A percentile compares a stretch with the other conserved stretches of the same genome.
These are phyloP conservation scores for Gnathonemus echidnorhynchus DNA, from an alignment of 2,113 vertebrate species.

Conservation along the genomic window DNA sequence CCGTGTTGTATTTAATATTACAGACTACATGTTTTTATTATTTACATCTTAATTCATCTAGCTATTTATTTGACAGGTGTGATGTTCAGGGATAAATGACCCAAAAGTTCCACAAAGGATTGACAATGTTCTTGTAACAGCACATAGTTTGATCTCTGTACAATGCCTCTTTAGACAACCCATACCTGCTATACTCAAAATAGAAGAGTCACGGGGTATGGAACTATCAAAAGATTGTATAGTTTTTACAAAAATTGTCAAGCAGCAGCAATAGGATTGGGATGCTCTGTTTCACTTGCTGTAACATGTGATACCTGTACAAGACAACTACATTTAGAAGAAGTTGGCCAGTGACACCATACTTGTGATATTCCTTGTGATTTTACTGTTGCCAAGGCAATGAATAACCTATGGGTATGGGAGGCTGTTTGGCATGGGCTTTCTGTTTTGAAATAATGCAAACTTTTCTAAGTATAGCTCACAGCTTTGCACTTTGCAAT, in stretches of 20 bases:
- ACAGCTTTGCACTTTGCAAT: background rate
- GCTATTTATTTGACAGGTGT: background rate
- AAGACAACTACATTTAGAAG: background rate
- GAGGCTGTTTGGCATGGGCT: background rate
- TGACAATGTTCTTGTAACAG: background rate
- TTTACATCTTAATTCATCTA: background rate
- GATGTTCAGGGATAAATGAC: background rate
- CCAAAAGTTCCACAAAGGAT: background rate
- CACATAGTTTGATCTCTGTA: background rate
- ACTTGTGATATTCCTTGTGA: background rate
- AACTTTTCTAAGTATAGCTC: background rate
- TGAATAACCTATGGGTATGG: background rate
- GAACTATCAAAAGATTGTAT: background rate
- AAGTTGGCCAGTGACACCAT: background rate
- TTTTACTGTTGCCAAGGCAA: background rate
- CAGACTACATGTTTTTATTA: background rate
- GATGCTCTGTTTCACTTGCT: background rate
- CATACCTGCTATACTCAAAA: background rate
- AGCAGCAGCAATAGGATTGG: background rate
- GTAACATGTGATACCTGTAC: background rate
- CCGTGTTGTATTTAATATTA: background rate
- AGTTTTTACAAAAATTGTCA: background rate
- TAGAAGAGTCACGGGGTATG: background rate
- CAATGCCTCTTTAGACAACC: background rate
- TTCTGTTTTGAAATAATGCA: background rate